A percentile compares a stretch with the other conserved stretches of the same genome.
Evolutionary conservation across 2,797 vertebrate species (phyloP).

Genomic region (Psittacula echo): DNA sequence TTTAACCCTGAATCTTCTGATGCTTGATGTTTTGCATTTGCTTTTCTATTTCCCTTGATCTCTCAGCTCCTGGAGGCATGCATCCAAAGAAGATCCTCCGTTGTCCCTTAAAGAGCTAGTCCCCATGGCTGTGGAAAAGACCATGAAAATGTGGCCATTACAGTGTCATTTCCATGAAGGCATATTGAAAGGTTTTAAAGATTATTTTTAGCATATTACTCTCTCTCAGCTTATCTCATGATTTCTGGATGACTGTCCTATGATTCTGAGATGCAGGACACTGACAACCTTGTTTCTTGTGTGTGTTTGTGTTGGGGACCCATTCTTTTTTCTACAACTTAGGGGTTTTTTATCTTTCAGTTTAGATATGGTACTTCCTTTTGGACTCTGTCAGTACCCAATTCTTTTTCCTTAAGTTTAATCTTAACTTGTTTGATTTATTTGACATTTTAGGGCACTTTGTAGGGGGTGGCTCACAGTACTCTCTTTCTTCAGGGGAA

Average conservation of each 20-base stretch:
- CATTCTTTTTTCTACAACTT: not conserved
- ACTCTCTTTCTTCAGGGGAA: not conserved
- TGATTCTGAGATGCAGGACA: not conserved
- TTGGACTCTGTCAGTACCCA: not conserved
- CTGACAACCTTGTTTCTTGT: not conserved
- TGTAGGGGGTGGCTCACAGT: not conserved
- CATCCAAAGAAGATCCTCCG: not conserved
- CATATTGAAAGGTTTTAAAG: not conserved
- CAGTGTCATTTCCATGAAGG: not conserved
- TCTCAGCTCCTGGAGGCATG: not conserved
- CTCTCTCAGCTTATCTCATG: not conserved
- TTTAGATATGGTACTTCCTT: not conserved
- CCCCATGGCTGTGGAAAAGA: not conserved
- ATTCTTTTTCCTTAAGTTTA: not conserved
- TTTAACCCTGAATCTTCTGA: not conserved
- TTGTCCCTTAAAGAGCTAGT: not conserved
- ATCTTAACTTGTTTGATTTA: not conserved
- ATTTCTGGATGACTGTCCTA: not conserved
- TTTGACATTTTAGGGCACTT: not conserved
- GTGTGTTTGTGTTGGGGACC: not conserved
- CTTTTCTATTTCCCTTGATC: constrained; percentile 22
- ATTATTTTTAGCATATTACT: not conserved
- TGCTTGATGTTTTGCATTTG: not conserved
- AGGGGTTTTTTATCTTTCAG: not conserved
- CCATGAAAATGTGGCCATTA: not conserved